Percentiles rank a stretch among this genome's conserved stretches.
phyloP scores from a whole-genome alignment of 2,888 invertebrate species.

The Tuberolachnus salignus region DNA sequence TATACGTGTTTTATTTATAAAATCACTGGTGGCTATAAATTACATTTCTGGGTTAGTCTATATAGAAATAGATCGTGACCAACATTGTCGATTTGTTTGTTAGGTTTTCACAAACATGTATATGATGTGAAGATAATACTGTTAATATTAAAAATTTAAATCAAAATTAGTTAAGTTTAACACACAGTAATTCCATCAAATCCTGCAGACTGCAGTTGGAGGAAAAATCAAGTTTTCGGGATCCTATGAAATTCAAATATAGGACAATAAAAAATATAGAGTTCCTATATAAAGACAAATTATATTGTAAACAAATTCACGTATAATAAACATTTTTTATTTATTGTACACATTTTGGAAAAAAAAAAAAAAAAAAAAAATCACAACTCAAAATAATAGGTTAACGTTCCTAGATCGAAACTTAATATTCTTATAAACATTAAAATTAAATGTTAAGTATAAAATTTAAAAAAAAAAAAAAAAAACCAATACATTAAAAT shows the following conservation, averaged over 20 bases:
- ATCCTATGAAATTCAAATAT: too few relatives aligned
- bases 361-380: constrained; percentile 39
- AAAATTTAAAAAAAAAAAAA: constrained; percentile 52
- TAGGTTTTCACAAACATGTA: background rate
- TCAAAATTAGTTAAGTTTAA: too few relatives aligned
- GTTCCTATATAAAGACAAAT: too few relatives aligned
- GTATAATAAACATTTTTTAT: constrained; percentile 34
- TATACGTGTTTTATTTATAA: background rate
- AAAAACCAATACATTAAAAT: constrained; percentile 52
- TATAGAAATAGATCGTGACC: too few relatives aligned
- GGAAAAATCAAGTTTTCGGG: too few relatives aligned
- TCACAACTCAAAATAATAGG: constrained; percentile 53
- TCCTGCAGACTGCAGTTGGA: too few relatives aligned
- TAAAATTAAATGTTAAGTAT: constrained; percentile 50
- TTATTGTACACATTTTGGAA: constrained; percentile 39
- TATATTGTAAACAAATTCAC: background rate
- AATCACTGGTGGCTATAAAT: background rate
- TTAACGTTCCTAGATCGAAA: constrained; percentile 48
- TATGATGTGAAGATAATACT: background rate
- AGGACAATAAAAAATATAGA: background rate
- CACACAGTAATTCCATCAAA: too few relatives aligned
- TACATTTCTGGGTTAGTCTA: too few relatives aligned
- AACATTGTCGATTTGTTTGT: background rate
- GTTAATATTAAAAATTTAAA: background rate
- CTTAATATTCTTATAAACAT: constrained; percentile 36